Percentiles rank a stretch among this genome's conserved stretches.
Evolutionary conservation across 2,888 invertebrate species (phyloP).

Genomic region (Scaeva pyrastri): DNA sequence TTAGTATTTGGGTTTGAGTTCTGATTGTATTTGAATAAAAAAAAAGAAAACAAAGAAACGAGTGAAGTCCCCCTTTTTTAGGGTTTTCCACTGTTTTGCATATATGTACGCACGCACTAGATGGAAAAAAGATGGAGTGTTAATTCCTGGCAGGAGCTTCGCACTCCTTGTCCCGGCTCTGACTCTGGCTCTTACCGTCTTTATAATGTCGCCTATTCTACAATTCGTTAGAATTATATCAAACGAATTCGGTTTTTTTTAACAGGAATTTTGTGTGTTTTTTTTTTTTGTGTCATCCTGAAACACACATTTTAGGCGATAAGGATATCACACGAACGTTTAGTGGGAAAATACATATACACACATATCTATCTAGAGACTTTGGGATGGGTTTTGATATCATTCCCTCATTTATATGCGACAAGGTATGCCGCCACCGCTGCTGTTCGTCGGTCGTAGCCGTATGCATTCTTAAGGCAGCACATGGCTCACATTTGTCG

Average conservation of each 20-base stretch:
- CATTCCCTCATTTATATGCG: slow-evolving; percentile 68
- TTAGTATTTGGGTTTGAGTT: not conserved
- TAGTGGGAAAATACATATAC: no score
- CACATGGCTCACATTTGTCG: slow-evolving; percentile 75
- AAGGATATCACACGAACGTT: slow-evolving; percentile 65
- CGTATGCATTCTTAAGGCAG: slow-evolving; percentile 59
- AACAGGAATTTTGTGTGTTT: no score
- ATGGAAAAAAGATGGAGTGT: slow-evolving; percentile 59
- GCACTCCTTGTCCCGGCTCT: not conserved
- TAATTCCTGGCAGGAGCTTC: slow-evolving; percentile 68
- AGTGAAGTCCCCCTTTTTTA: slow-evolving; percentile 24
- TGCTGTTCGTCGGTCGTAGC: no score
- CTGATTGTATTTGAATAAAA: slow-evolving; percentile 9
- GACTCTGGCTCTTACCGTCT: slow-evolving; percentile 29
- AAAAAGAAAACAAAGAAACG: no score
- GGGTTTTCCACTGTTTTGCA: not conserved
- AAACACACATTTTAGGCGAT: slow-evolving; percentile 69
- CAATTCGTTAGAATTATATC: slow-evolving; percentile 61
- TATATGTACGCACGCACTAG: slow-evolving; percentile 49
- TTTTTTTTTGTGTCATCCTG: slow-evolving; percentile 1
- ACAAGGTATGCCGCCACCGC: slow-evolving; percentile 15
- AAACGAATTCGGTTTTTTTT: slow-evolving; percentile 50
- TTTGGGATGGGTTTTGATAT: slow-evolving; percentile 9
- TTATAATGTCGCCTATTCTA: slow-evolving; percentile 68
- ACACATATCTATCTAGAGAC: not conserved